Evolutionary conservation across 2,113 vertebrate genomes (phyloP).

Genomic region (Rana temporaria): DNA sequence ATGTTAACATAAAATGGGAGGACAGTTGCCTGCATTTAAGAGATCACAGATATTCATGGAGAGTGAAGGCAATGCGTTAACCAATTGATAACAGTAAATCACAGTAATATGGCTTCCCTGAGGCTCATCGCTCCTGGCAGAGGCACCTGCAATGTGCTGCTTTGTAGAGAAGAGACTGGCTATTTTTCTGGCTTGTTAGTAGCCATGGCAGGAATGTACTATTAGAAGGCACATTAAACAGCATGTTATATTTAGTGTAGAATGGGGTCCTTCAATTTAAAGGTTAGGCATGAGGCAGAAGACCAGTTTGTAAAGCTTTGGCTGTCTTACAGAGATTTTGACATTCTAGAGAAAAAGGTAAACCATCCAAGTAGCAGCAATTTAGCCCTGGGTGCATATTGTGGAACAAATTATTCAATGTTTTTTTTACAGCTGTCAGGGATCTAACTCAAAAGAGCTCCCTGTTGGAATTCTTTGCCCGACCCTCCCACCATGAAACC

Average conservation of each 20-base stretch:
- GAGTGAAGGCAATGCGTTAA: conserved; percentile 58
- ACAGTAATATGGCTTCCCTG: conserved; percentile 15
- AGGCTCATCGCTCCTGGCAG: conserved; percentile 1
- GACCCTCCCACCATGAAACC: too few relatives aligned
- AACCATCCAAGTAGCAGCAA: too few relatives aligned
- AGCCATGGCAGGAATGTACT: not conserved
- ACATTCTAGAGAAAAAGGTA: too few relatives aligned
- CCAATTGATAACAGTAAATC: not conserved
- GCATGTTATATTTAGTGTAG: conserved; percentile 12
- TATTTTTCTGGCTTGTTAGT: conserved; percentile 9
- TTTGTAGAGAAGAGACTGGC: not conserved
- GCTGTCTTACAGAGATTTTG: too few relatives aligned
- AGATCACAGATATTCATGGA: conserved; percentile 53
- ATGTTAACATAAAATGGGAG: conserved; percentile 56
- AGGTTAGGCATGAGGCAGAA: not conserved
- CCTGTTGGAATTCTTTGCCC: too few relatives aligned
- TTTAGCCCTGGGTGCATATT: too few relatives aligned
- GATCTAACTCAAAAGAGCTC: too few relatives aligned
- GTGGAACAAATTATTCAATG: too few relatives aligned
- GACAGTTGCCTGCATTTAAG: conserved; percentile 58
- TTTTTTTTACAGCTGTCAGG: too few relatives aligned
- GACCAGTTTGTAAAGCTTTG: too few relatives aligned
- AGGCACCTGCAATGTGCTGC: not conserved
- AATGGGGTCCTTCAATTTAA: conserved; percentile 15
- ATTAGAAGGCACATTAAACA: not conserved